Evolutionary conservation across 2,113 vertebrate species (phyloP).

Genomic region (Montifringilla adamsi): DNA sequence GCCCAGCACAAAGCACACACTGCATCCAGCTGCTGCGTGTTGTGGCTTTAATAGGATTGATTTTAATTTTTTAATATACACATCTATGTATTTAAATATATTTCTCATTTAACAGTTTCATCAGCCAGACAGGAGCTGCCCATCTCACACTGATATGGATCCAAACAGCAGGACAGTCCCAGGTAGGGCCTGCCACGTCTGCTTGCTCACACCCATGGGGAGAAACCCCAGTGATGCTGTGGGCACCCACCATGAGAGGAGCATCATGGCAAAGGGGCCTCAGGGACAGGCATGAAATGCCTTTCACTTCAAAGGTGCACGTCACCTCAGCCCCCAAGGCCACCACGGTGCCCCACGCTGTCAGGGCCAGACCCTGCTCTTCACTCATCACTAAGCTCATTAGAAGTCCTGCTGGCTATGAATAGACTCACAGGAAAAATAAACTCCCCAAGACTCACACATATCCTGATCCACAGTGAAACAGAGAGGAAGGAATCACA

Average conservation of each 20-base stretch:
- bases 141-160: not conserved
- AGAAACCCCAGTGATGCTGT: rapidly evolving
- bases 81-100: constrained; percentile 49
- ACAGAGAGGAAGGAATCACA: not conserved
- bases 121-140: not conserved
- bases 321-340: not conserved
- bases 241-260: not conserved
- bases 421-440: not conserved
- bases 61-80: not conserved
- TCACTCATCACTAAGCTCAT: not conserved
- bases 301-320: not conserved
- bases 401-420: not conserved
- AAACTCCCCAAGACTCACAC: not conserved
- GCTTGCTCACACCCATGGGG: rapidly evolving
- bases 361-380: not conserved
- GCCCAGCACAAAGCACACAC: not conserved
- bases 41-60: not conserved
- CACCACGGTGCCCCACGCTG: rapidly evolving
- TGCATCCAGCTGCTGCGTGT: not conserved
- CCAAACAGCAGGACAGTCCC: not conserved
- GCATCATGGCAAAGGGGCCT: not conserved
- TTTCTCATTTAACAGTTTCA: constrained; percentile 45
- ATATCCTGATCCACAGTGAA: not conserved
- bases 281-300: not conserved
- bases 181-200: rapidly evolving